Base-by-base conservation (phyloP, 2,888 invertebrate species). In the Disparrhopalites patrizii region DNA sequence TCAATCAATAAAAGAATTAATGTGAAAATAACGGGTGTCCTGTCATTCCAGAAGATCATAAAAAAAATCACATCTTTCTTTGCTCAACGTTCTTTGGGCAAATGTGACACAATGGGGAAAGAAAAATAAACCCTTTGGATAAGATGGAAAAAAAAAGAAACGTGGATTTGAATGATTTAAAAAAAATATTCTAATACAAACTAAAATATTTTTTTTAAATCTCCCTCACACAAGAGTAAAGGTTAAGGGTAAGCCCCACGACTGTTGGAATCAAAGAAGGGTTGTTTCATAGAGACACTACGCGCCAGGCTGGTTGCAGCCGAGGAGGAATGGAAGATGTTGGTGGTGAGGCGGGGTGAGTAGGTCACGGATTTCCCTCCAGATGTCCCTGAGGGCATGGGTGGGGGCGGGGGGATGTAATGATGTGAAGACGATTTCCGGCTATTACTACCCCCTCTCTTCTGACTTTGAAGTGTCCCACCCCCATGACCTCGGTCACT, bases 261-360 rank as follows among this genome's bases (percentile, higher is more conserved):
- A 47, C 64, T 67, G 7, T 69, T 43, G 20, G 66, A 50, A 27
- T 74, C 74, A 58, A 72, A 74, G 62, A 75, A 73, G 18, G 74
- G 75, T 8, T 72, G 70, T 68, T 75, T 75, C 73, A 74, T 74
- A 28, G 75, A 75, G 20, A 72, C 74, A 70, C 74, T 74, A 30
- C 75, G 28, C 15, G 75, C 73, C 10, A 75, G 68, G 20, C 72
- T 72, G 47, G 75, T 74, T 28, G 74, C 74, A 25, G 73, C 71
- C 30, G 74, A 73, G 1, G 75, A 73, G 23, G 74, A 73, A 60
- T 73, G 70, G 68, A 73, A 74, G 69, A 73, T 74, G 60, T 73
- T 75, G 43, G 75, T 75, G 28, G 75, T 73, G 40, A 75, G 70
- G 25, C 75, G 68, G 18, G 75, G 74, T 23, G 74, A 74, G 66